A percentile compares a stretch with the other conserved stretches of the same genome.
These are phyloP conservation scores for Perodicticus potto DNA, from an alignment of 2,797 vertebrate genomes.

Conservation along the genomic window DNA sequence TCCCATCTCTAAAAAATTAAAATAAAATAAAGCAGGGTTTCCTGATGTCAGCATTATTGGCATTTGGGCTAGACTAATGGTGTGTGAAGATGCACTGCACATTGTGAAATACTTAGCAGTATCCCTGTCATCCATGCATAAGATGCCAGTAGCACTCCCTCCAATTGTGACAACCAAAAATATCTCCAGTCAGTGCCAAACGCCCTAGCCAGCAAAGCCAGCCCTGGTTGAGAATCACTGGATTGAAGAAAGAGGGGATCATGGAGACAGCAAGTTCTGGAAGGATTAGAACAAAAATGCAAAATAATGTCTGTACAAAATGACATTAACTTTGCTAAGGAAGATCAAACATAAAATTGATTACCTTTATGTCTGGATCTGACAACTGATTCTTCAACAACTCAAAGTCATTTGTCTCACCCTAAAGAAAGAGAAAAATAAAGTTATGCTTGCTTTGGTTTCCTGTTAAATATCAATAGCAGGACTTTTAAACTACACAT, in stretches of 20 bases:
- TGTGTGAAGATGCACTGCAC: background rate
- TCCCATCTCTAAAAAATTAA: background rate
- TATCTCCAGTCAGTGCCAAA: background rate
- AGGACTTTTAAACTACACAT: conserved; percentile 27
- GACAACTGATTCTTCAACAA: conserved; percentile 94
- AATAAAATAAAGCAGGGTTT: background rate
- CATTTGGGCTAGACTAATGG: background rate
- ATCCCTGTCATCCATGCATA: background rate
- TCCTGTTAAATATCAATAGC: conserved; percentile 19
- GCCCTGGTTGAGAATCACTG: background rate
- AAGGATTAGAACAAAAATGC: background rate
- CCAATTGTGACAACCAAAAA: background rate
- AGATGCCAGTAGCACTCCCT: background rate
- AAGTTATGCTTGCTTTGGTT: conserved; percentile 32
- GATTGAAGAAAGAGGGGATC: background rate
- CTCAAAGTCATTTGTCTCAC: conserved; percentile 93
- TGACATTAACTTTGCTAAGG: background rate
- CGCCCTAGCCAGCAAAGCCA: background rate
- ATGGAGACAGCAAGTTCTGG: background rate
- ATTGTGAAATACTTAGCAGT: too few relatives aligned
- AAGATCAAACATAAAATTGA: conserved; percentile 28
- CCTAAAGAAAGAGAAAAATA: conserved; percentile 86
- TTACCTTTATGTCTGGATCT: conserved; percentile 97
- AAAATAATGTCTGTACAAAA: background rate
- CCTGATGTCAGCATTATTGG: background rate